These are phyloP conservation scores for Andrena cerasifolii DNA, from an alignment of 1,140 invertebrate genomes.

Conservation along the genomic window DNA sequence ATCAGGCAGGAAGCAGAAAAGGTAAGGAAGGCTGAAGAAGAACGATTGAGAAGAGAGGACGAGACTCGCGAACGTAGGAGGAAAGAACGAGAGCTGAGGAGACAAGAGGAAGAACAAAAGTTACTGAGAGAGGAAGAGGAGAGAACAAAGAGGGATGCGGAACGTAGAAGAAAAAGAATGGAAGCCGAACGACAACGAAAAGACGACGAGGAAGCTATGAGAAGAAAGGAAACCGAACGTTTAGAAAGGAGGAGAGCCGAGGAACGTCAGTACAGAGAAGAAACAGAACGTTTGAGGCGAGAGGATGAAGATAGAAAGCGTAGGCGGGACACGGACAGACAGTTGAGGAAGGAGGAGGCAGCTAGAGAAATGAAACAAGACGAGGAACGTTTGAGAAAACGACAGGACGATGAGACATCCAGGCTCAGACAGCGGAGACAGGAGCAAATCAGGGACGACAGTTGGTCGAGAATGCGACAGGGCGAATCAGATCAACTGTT, in stretches of 20 bases:
- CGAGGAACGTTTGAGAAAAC: slow-evolving; percentile 51
- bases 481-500: slow-evolving; percentile 48
- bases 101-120: slow-evolving; percentile 33
- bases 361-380: slow-evolving; percentile 55
- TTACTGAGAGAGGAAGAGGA: slow-evolving; percentile 37
- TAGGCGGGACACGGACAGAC: slow-evolving; percentile 49
- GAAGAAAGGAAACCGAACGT: slow-evolving; percentile 48
- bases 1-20: slow-evolving; percentile 29
- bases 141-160: slow-evolving; percentile 14
- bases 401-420: slow-evolving; percentile 47
- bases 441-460: slow-evolving; percentile 60
- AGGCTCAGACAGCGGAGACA: slow-evolving; percentile 48
- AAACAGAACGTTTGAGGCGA: slow-evolving; percentile 38
- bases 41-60: slow-evolving; percentile 20
- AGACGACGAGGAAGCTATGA: slow-evolving; percentile 36
- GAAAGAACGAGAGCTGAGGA: slow-evolving; percentile 17
- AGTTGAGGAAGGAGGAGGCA: slow-evolving; percentile 56
- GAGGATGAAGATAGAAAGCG: slow-evolving; percentile 41
- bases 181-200: slow-evolving; percentile 28
- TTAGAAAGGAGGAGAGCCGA: slow-evolving; percentile 41
- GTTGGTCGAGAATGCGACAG: slow-evolving; percentile 46
- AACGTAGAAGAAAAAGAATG: slow-evolving; percentile 39
- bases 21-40: slow-evolving; percentile 24
- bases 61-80: slow-evolving; percentile 36
- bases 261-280: slow-evolving; percentile 32